Evolutionary conservation across 2,113 vertebrate genomes (phyloP).

Genomic region (Condylura cristata): DNA sequence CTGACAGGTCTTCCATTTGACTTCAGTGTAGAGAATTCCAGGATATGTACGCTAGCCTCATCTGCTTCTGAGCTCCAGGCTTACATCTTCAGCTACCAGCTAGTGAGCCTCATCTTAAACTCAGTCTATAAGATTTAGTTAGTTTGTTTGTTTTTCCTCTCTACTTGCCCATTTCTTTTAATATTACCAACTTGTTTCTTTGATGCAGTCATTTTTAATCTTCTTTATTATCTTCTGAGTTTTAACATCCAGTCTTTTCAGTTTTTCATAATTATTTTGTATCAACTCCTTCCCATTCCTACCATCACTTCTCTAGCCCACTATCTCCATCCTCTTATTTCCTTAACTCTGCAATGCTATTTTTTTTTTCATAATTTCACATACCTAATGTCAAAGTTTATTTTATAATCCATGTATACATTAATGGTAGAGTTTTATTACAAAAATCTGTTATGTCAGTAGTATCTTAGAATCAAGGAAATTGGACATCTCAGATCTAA

Average conservation of each 20-base stretch:
- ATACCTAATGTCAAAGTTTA: slow-evolving; percentile 17
- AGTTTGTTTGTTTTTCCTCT: neutral
- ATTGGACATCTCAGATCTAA: neutral
- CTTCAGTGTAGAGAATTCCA: neutral
- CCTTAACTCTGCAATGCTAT: neutral
- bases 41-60: neutral
- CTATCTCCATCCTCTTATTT: neutral
- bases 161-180: neutral
- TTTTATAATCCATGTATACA: neutral
- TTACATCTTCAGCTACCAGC: neutral
- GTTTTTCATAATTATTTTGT: neutral
- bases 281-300: neutral
- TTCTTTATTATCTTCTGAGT: neutral
- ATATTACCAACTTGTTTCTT: neutral
- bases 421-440: slow-evolving; percentile 1
- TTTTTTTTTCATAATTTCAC: neutral
- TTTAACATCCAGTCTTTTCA: neutral
- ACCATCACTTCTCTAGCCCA: neutral
- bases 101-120: neutral
- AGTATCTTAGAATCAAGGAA: neutral
- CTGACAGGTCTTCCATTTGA: neutral
- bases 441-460: neutral
- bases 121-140: neutral
- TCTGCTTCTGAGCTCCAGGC: neutral
- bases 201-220: slow-evolving; percentile 7